Evolutionary conservation across 2,888 invertebrate species (phyloP), one percentile per base, ranked within the genome.

Genomic region (Protonemura montana): DNA sequence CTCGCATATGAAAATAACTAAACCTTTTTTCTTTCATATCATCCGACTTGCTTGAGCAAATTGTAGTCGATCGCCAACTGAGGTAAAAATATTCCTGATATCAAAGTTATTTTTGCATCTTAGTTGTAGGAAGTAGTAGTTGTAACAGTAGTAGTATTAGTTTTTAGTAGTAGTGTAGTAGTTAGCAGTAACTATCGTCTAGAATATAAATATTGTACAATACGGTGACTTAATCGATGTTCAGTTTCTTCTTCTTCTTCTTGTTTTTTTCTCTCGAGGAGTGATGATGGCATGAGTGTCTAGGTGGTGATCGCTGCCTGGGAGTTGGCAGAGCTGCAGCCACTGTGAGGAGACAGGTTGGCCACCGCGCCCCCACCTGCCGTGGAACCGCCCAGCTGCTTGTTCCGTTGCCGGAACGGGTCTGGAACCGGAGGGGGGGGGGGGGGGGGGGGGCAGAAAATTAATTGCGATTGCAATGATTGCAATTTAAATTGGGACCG

Each of bases 291-390:
- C n/a, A n/a, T n/a, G 76, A 25, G 76, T 76, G 87, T 87, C 88
- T 88, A 89, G 84, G 89, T 89, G 27, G 89, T 89, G 88, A 90
- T 89, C 80, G 90, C 89, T 77, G 90, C 89, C 87, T 90, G 89
- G 13, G 92, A 91, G 88, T 91, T 91, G 28, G 92, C 91, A 13
- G 91, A 91, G 25, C 91, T 90, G 87, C 91, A 91, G 7, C 91
- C 91, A 87, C 90, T 91, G 86, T 88, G 87, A 21, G 88, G 87
- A 2, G 87, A 88, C 7, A 87, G 80, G 81, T 27, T 86, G 85
- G 30, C 85, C 35, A 42, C 28, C 10, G 85, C 85, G 42, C 82
- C 29, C 16, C 76, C 81, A 0, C 82, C 83, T 2, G 59, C 21
- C 16, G 59, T 13, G 2, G 59, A 10, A 21, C 59, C 59, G 59